Evolutionary conservation across 2,888 invertebrate genomes (phyloP), one percentile per base, ranked within the genome.

Genomic region (Hydroisotoma schaefferi): DNA sequence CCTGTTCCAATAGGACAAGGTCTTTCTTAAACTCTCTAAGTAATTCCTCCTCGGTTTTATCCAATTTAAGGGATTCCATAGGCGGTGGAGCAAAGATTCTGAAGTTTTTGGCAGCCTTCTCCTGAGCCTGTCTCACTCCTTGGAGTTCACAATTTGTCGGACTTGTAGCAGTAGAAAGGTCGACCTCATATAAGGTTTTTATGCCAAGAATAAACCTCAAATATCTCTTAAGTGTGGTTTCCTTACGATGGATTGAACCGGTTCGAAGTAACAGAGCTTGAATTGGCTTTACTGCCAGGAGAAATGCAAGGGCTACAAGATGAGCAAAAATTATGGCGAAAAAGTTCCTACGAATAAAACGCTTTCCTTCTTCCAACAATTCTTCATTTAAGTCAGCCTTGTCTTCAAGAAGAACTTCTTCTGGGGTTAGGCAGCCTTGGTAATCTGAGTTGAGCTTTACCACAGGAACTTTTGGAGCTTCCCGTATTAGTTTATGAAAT

Each of bases 281-380:
- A 20, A 72, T 63, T 1, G 72, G 69, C 26, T 68, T 65, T 5
- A 72, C 58, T 2, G 65, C 56, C 2, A 72, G 44, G 26, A 72
- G 59, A 29, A 69, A 67, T 1, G 69, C 67, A 2, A 70, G 52
- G 1, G 68, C 65, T 4, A 72, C 64, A n/a, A 70, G 55, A 56
- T 72, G 68, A 4, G 72, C 69, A 59, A 72, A 61, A 51, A 72
- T 57, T 38, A 72, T 47, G 23, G 69, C 59, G 49, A 68, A 67
- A 57, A 69, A 70, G 57, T 72, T 60, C 44, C 63, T 58, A 52
- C 60, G 56, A 23, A 70, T 59, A 51, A 70, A 72, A 25, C 52
- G 53, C 23, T 59, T 55, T 26, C 72, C 72, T 59, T 68, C 61
- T 47, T 59, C 48, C 18, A 70, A 38, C 44, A 70, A 46, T 27